Evolutionary conservation across 2,113 vertebrate species (phyloP).

Genomic region (Eretmochelys imbricata): DNA sequence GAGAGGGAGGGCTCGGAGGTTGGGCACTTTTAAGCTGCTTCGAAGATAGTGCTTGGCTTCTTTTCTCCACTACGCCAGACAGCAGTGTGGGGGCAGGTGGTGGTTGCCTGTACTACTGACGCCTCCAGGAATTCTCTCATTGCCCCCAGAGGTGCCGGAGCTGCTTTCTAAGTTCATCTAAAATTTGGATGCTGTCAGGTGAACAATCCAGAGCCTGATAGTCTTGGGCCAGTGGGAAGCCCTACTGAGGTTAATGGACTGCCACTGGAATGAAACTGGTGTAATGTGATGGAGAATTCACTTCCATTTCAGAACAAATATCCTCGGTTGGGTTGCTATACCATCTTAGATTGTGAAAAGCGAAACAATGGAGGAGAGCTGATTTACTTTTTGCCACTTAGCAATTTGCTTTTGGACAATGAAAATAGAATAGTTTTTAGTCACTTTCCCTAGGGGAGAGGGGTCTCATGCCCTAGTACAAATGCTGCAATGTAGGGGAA

Average conservation of each 20-base stretch:
- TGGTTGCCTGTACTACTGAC: fast-evolving
- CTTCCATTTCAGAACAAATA: background rate
- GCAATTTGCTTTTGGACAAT: background rate
- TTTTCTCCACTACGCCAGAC: fast-evolving
- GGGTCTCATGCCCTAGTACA: background rate
- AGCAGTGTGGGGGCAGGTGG: background rate
- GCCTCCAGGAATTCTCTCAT: background rate
- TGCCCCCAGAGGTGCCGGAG: background rate
- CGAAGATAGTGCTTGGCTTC: background rate
- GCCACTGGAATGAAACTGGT: background rate
- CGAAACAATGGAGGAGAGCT: fast-evolving
- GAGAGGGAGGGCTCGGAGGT: background rate
- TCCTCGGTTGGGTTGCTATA: background rate
- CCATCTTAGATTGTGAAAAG: background rate
- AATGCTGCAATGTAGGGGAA: background rate
- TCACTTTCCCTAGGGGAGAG: background rate
- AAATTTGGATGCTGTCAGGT: background rate
- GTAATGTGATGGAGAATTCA: background rate
- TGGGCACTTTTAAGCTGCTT: background rate
- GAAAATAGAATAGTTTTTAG: background rate
- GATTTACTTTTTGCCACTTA: background rate
- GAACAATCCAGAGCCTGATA: background rate
- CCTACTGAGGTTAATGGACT: background rate
- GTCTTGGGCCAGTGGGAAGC: background rate
- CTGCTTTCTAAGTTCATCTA: background rate